Evolutionary conservation across 2,888 invertebrate species (phyloP).

Genomic region (Agrochola lychnidis): DNA sequence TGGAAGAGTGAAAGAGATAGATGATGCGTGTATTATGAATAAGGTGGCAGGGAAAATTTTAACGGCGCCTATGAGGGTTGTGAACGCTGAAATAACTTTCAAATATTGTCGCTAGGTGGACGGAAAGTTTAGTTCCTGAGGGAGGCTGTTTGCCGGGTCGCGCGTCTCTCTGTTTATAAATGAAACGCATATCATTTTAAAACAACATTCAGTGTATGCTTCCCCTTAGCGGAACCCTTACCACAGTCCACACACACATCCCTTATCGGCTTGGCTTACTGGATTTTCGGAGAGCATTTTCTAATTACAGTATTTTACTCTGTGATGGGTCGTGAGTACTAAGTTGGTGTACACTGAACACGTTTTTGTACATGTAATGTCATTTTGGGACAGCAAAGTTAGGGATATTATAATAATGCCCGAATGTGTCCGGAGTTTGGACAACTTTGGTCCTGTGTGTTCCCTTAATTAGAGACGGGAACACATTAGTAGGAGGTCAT

Average conservation of each 20-base stretch:
- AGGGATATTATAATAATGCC: slow-evolving; percentile 79
- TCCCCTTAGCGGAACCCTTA: slow-evolving; percentile 62
- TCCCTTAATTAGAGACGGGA: slow-evolving; percentile 72
- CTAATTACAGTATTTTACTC: slow-evolving; percentile 37
- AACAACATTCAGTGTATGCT: slow-evolving; percentile 77
- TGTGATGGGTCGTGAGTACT: slow-evolving; percentile 56
- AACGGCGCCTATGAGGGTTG: slow-evolving; percentile 91
- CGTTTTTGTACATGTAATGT: slow-evolving; percentile 72
- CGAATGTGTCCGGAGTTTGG: slow-evolving; percentile 74
- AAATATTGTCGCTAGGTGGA: slow-evolving; percentile 91
- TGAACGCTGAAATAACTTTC: slow-evolving; percentile 91
- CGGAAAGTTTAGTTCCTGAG: slow-evolving; percentile 89
- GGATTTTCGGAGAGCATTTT: slow-evolving; percentile 21
- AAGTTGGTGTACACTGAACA: slow-evolving; percentile 65
- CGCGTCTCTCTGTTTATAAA: slow-evolving; percentile 88
- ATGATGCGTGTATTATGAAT: slow-evolving; percentile 87
- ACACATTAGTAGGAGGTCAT: slow-evolving; percentile 72
- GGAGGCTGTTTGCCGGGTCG: slow-evolving; percentile 87
- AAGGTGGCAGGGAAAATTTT: slow-evolving; percentile 90
- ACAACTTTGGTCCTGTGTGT: slow-evolving; percentile 70
- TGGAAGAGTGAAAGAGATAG: slow-evolving; percentile 74
- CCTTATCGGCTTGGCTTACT: slow-evolving; percentile 24
- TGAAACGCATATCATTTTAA: slow-evolving; percentile 88
- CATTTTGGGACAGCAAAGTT: slow-evolving; percentile 76
- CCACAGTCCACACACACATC: slow-evolving; percentile 60